Evolutionary conservation across 2,888 invertebrate species (phyloP).

Genomic region (Tubulanus polymorphus): DNA sequence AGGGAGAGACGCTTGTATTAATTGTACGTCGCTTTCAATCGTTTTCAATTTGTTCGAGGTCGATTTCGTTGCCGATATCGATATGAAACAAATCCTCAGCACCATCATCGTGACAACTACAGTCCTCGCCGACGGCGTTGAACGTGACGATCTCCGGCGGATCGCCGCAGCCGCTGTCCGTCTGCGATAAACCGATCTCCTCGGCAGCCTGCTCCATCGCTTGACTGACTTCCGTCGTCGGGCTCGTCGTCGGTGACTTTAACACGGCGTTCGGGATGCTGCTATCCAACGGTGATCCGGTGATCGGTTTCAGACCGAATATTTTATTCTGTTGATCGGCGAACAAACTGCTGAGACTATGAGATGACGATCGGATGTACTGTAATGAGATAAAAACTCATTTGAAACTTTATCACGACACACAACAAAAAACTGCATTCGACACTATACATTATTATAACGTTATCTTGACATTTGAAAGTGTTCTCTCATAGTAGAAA

Average conservation of each 20-base stretch:
- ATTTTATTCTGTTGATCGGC: neutral
- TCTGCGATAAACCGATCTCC: too few species aligned
- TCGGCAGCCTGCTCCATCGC: neutral
- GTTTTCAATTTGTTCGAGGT: slow-evolving; percentile 46
- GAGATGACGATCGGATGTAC: neutral
- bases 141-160: slow-evolving; percentile 27
- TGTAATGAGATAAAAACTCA: too few species aligned
- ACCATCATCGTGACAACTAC: slow-evolving; percentile 22
- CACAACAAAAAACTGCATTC: too few species aligned
- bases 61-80: slow-evolving; percentile 19
- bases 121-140: slow-evolving; percentile 27
- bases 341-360: neutral
- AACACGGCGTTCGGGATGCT: slow-evolving; percentile 23
- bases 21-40: too few species aligned
- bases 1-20: too few species aligned
- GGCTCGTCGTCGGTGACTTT: neutral
- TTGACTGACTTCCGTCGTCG: neutral
- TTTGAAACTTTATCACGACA: too few species aligned
- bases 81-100: slow-evolving; percentile 28
- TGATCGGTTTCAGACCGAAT: slow-evolving; percentile 36
- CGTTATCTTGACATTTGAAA: too few species aligned
- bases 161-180: slow-evolving; percentile 15
- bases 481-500: too few species aligned
- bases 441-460: too few species aligned
- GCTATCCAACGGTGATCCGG: slow-evolving; percentile 42